Base-by-base conservation (phyloP, 2,113 vertebrate genomes). In the Rhinogobius similis region DNA sequence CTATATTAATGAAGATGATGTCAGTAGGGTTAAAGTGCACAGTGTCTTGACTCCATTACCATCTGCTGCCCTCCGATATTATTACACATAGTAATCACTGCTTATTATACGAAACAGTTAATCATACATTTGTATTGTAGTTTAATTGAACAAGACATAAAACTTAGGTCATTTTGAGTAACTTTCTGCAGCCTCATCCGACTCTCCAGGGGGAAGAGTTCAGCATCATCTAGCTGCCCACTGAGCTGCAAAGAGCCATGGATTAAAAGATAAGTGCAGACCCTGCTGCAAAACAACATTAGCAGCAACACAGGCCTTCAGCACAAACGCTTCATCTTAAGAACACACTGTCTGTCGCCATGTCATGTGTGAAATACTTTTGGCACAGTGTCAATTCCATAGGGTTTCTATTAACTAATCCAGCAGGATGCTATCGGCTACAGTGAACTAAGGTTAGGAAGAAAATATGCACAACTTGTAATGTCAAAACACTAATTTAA, bases 321-420 rank as follows among this genome's bases (percentile, higher is more conserved):
- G 63, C 14, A 26, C 65, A 82, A 62, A 56, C 64, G n/a, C 21
- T 18, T 43, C 38, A 61, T 61, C 16, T 29, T 16, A 29, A 59
- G 13, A 24, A 32, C 14, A 58, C 43, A 23, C 43, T 44, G 26
- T 44, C 76, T 26, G 69, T 55, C 14, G 71, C 18, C 26, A n/a
- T 36, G 67, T 69, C 70, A 59, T 68, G 67, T 72, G 73, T 78
- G 61, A 82, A 81, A 76, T 73, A 36, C 66, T 67, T 80, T 78
- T 65, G 77, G 43, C 61, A 77, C 73, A 65, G 64, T 58, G 27
- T 76, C 65, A 62, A 70, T 38, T 75, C 76, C 65, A 77, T 65
- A 55, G 12, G 23, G 7, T 10, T 41, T 55, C 52, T 55, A 52
- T 23, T 23, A 52, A 12, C 50, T 11, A 26, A 26, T 24, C 11